Percentiles rank a stretch among this genome's conserved stretches.
Evolutionary conservation across 2,113 vertebrate species (phyloP).

Genomic region (Grantiella picta): DNA sequence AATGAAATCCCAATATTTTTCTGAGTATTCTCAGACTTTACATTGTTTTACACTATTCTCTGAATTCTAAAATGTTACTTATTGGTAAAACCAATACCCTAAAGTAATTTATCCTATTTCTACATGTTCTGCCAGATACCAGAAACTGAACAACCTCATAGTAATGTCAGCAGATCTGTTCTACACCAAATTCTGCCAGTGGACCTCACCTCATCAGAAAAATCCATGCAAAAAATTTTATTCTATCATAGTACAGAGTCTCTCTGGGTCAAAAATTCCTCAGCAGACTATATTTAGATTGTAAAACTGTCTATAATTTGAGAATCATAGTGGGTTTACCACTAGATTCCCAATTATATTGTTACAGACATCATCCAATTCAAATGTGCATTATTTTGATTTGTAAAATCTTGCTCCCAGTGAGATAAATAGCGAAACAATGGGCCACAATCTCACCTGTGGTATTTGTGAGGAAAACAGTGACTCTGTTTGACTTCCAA

Average conservation of each 20-base stretch:
- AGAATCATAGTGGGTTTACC: background rate
- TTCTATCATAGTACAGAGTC: background rate
- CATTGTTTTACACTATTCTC: background rate
- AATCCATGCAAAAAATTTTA: background rate
- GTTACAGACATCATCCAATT: background rate
- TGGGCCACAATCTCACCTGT: background rate
- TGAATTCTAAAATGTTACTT: background rate
- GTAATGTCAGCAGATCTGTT: background rate
- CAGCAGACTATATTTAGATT: background rate
- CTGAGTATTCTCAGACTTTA: background rate
- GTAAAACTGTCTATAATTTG: background rate
- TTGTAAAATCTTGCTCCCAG: background rate
- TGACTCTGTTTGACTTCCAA: background rate
- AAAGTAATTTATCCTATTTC: background rate
- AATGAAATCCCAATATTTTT: background rate
- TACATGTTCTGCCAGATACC: background rate
- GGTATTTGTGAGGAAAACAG: background rate
- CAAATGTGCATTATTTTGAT: background rate
- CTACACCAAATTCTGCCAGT: background rate
- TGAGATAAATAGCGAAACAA: background rate
- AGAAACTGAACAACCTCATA: background rate
- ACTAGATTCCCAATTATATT: background rate
- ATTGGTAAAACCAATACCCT: background rate
- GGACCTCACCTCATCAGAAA: background rate
- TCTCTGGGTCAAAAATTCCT: background rate